phyloP scores from a whole-genome alignment of 92 coral and sea anemone species.

The Paramuricea clavata region DNA sequence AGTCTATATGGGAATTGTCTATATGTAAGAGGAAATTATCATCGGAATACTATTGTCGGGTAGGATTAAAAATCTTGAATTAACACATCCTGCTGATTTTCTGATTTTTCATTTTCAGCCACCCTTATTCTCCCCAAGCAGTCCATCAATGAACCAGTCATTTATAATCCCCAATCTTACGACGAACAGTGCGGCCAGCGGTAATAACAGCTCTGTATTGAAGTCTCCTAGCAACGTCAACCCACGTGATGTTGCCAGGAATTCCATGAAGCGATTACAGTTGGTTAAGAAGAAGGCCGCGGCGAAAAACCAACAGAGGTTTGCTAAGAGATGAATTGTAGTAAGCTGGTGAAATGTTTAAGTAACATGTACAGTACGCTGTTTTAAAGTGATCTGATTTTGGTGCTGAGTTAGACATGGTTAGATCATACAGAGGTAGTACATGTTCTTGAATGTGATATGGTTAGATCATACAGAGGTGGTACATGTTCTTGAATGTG shows the following conservation, averaged over 20 bases:
- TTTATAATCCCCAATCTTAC: constrained; percentile 92
- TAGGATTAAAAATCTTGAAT: too few species aligned
- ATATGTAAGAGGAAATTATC: too few species aligned
- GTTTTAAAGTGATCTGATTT: too few species aligned
- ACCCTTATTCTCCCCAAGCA: constrained; percentile 54
- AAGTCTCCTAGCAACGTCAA: constrained; percentile 85
- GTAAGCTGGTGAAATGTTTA: too few species aligned
- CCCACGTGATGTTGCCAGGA: constrained; percentile 73
- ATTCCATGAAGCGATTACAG: constrained; percentile 86
- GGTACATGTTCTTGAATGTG: not conserved
- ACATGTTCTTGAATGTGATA: not conserved
- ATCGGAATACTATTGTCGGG: too few species aligned
- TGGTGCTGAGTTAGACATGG: too few species aligned
- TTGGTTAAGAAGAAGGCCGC: constrained; percentile 99
- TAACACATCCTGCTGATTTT: too few species aligned
- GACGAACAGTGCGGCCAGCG: constrained; percentile 46
- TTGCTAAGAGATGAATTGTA: not conserved
- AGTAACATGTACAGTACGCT: too few species aligned
- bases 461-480: not conserved
- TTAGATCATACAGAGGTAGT: not conserved
- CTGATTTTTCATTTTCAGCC: constrained; percentile 61
- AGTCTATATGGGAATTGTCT: too few species aligned
- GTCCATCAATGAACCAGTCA: constrained; percentile 85
- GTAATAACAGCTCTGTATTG: constrained; percentile 24
- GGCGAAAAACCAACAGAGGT: constrained; percentile 71